Conservation (phyloP, 2,113 vertebrate species). For the Macaca fascicularis region T2T-MFA8v1.1 NC_088376.1:201123501-201124000, state of each 20-base stretch:
- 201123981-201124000: constrained; percentile 33
- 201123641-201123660: background rate
- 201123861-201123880: background rate
- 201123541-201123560: rapidly evolving
- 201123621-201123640: background rate
- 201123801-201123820: background rate
- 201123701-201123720: background rate
- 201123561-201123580: background rate
- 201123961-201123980: constrained; percentile 14
- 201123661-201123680: background rate
- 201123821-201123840: background rate
- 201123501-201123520: rapidly evolving
- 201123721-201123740: background rate
- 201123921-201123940: background rate
- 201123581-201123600: background rate
- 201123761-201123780: background rate
- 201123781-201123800: rapidly evolving
- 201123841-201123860: background rate
- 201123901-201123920: background rate
- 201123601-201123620: background rate
- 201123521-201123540: no score
- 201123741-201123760: background rate
- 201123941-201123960: constrained; percentile 33
- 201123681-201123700: background rate
- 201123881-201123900: background rate